Percentiles rank a stretch among this genome's conserved stretches.
phyloP scores from a whole-genome alignment of 2,113 vertebrate genomes.

The Tinamus guttatus region DNA sequence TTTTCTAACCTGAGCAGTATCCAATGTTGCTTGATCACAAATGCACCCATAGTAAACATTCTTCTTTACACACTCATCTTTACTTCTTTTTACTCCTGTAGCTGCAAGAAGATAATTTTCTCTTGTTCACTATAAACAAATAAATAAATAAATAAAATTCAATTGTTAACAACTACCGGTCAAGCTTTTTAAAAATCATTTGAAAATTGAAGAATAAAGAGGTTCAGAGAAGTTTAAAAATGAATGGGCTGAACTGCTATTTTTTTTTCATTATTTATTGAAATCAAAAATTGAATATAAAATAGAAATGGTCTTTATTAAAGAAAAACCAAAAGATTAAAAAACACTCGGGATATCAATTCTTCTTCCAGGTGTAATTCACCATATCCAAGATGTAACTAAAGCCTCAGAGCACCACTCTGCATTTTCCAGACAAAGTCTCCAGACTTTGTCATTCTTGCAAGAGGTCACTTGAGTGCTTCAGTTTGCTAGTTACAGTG shows the following conservation, averaged over 20 bases:
- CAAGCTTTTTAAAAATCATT: background rate
- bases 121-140: background rate
- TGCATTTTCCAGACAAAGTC: background rate
- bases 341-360: background rate
- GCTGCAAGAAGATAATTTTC: background rate
- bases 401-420: background rate
- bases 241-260: background rate
- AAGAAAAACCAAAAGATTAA: background rate
- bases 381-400: background rate
- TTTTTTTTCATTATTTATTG: background rate
- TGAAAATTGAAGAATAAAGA: background rate
- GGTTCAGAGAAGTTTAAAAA: background rate
- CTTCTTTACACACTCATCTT: background rate
- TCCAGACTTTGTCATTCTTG: rapidly evolving
- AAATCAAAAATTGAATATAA: background rate
- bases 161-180: background rate
- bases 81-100: background rate
- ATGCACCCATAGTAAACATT: background rate
- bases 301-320: background rate
- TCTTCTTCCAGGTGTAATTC: background rate
- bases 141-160: background rate
- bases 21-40: background rate
- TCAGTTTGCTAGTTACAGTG: background rate
- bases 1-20: background rate
- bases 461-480: rapidly evolving